Evolutionary conservation across 1,140 invertebrate genomes (phyloP).

Genomic region (Forficula auricularia): DNA sequence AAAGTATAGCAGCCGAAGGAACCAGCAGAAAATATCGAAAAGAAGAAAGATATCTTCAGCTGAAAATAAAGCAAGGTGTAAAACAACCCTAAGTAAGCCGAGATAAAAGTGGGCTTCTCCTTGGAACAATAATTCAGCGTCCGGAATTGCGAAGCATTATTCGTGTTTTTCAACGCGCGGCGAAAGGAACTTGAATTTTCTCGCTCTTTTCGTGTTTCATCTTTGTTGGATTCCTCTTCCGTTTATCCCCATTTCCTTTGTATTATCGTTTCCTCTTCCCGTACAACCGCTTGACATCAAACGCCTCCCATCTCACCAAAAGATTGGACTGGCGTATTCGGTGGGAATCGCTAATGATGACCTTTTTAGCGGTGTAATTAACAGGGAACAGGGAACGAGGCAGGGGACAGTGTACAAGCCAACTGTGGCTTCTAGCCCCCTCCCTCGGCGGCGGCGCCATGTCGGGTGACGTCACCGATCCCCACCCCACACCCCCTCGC

Average conservation of each 20-base stretch:
- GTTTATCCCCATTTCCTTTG: slow-evolving; percentile 5
- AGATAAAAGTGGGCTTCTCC: slow-evolving; percentile 6
- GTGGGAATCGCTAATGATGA: too few species aligned
- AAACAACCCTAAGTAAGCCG: neutral
- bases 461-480: too few species aligned
- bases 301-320: too few species aligned
- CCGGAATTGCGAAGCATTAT: slow-evolving; percentile 2
- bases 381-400: too few species aligned
- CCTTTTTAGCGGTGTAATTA: too few species aligned
- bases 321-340: too few species aligned
- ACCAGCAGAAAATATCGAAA: neutral
- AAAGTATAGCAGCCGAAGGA: neutral
- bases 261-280: slow-evolving; percentile 5
- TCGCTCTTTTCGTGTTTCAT: slow-evolving; percentile 2
- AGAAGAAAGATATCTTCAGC: neutral
- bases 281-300: too few species aligned
- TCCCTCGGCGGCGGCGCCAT: too few species aligned
- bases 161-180: slow-evolving; percentile 5
- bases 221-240: neutral
- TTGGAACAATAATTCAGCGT: slow-evolving; percentile 8
- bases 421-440: too few species aligned
- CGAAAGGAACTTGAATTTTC: slow-evolving; percentile 1
- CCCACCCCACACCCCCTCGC: too few species aligned
- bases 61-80: neutral
- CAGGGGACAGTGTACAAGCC: too few species aligned